Evolutionary conservation across 1,140 invertebrate species (phyloP), one percentile per base, ranked within the genome.

Genomic region (Triops cancriformis): DNA sequence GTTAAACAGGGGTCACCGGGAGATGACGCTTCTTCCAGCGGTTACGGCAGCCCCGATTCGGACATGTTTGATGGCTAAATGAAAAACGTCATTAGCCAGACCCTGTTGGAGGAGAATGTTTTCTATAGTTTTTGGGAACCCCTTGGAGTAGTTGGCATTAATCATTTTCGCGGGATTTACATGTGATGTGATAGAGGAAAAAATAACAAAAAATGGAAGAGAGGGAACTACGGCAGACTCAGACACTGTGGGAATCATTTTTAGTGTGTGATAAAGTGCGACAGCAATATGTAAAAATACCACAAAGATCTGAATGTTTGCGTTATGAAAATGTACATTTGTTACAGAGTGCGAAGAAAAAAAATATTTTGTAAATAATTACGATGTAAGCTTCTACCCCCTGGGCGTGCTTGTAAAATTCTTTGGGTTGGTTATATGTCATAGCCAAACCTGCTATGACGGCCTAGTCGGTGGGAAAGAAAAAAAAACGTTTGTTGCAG

Each of bases 1-100:
- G 18, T 42, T n/a, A 78, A 78, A 45, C 72, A 78, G 10, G 72
- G 73, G n/a, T 78, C 77, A 23, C 77, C 77, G 41, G 74, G 77
- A 26, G 77, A 78, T 73, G 77, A 64, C 51, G 51, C 72, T 12
- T 78, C 77, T 11, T 78, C 77, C 1, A 78, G 77, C 31, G 77
- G 77, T 5, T 78, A 78, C 42, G 77, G 77, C 9, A 78, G 77
- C 41, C 77, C 77, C 26, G 77, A 78, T 42, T 78, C 77, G 14
- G 73, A 43, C 31, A 23, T 78, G n/a, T 73, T 78, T 4, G 77
- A 78, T 45, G 77, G 51, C 51, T 64, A 64, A 14, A 11, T n/a
- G 4, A 64, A 64, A 1, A 64, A 64, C 31, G 7, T 37, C 31
- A 7, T 37, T n/a, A n/a, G n/a, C n/a, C n/a, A 37, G 31, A 37